Evolutionary conservation across 1,140 invertebrate species (phyloP).

Genomic region (Elysia chlorotica): DNA sequence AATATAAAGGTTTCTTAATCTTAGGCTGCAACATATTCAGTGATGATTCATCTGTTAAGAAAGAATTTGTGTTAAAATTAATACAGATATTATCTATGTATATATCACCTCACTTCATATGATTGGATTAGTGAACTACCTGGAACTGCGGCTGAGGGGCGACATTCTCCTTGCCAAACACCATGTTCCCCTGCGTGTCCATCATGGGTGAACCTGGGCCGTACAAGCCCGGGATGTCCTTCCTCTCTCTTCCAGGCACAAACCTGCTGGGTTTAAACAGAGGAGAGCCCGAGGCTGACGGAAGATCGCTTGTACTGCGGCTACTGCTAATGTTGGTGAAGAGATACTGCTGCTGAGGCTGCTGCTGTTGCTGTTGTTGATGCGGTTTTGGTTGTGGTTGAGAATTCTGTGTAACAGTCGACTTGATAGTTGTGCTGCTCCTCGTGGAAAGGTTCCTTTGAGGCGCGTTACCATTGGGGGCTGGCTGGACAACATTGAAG

Average conservation of each 20-base stretch:
- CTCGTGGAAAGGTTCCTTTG: not conserved
- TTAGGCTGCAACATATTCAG: too few relatives aligned
- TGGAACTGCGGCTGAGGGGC: slow-evolving; percentile 13
- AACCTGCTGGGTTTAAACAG: slow-evolving; percentile 19
- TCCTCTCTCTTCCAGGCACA: not conserved
- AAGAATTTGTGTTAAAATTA: too few relatives aligned
- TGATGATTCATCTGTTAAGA: too few relatives aligned
- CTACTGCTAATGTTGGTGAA: not conserved
- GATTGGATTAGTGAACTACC: too few relatives aligned
- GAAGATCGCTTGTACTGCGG: not conserved
- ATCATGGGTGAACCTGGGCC: not conserved
- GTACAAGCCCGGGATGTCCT: not conserved
- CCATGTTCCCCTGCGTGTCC: not conserved
- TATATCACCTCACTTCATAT: too few relatives aligned
- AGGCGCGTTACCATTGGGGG: not conserved
- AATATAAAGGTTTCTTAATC: too few relatives aligned
- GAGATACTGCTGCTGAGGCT: not conserved
- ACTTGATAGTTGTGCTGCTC: not conserved
- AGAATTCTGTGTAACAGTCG: too few relatives aligned
- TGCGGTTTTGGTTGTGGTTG: not conserved
- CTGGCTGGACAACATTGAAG: slow-evolving; percentile 10
- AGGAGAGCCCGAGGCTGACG: not conserved
- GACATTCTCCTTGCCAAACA: slow-evolving; percentile 15
- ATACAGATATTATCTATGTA: too few relatives aligned
- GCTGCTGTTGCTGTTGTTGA: slow-evolving; percentile 14